Evolutionary conservation across 1,140 invertebrate species (phyloP).

Genomic region (Stegodyphus mimosarum): DNA sequence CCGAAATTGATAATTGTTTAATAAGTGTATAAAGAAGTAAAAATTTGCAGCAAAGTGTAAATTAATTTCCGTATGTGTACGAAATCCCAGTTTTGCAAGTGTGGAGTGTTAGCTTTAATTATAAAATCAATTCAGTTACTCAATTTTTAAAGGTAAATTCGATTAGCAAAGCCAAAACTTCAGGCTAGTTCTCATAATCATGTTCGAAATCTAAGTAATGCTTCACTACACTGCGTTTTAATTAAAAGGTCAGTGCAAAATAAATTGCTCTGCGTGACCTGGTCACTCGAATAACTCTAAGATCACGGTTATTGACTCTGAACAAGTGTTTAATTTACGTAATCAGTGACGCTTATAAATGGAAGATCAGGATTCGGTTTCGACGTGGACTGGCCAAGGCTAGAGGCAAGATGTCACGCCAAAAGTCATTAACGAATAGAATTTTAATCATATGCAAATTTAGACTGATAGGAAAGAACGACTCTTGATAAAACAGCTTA

Average conservation of each 20-base stretch:
- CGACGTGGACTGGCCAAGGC: no score
- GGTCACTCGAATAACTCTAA: slow-evolving; percentile 2
- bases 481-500: no score
- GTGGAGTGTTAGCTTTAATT: no score
- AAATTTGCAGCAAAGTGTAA: no score
- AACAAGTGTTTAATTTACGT: slow-evolving; percentile 38
- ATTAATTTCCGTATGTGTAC: no score
- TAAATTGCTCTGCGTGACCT: slow-evolving; percentile 22
- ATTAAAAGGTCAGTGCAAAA: slow-evolving; percentile 11
- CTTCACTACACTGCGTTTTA: slow-evolving; percentile 17
- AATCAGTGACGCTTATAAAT: slow-evolving; percentile 14
- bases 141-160: background rate
- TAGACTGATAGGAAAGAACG: no score
- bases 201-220: background rate
- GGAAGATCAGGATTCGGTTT: background rate
- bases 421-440: background rate
- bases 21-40: no score
- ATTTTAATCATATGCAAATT: slow-evolving; percentile 21
- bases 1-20: no score
- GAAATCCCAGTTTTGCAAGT: no score
- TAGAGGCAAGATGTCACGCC: no score
- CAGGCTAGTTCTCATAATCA: slow-evolving; percentile 6
- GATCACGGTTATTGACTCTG: slow-evolving; percentile 16
- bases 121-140: no score
- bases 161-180: background rate